These are phyloP conservation scores for Brachyalestes nurse DNA, from an alignment of 2,797 vertebrate species.

Conservation along the genomic window DNA sequence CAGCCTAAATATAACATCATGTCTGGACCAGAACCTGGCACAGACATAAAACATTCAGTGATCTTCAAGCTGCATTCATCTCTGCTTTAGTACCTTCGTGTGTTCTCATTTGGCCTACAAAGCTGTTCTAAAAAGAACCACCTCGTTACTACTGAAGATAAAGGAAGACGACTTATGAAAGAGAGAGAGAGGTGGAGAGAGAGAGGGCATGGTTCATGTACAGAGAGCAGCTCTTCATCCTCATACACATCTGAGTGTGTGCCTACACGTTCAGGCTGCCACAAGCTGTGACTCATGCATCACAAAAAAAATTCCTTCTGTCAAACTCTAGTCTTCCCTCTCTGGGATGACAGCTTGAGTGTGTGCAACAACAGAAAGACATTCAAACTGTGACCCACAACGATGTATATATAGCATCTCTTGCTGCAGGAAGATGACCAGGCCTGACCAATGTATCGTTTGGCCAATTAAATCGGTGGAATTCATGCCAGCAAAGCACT, in stretches of 20 bases:
- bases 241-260: conserved; percentile 10
- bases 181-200: conserved; percentile 1
- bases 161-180: neutral
- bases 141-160: neutral
- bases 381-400: neutral
- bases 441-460: neutral
- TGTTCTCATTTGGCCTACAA: neutral
- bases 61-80: neutral
- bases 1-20: too few relatives aligned
- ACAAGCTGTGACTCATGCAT: conserved; percentile 41
- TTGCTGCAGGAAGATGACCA: neutral
- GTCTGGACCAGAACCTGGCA: too few relatives aligned
- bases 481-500: too few relatives aligned
- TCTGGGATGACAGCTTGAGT: conserved; percentile 9
- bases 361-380: conserved; percentile 15
- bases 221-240: neutral
- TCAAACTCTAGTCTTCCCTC: conserved; percentile 14
- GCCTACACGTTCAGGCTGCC: conserved; percentile 20
- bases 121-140: neutral
- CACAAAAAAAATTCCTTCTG: conserved; percentile 12
- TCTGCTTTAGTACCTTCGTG: neutral
- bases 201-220: neutral
- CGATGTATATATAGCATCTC: neutral
- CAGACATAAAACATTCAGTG: neutral
- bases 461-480: too few relatives aligned